Conservation (phyloP, 2,113 vertebrate genomes). For the Planiliza haematocheilus region DNA sequence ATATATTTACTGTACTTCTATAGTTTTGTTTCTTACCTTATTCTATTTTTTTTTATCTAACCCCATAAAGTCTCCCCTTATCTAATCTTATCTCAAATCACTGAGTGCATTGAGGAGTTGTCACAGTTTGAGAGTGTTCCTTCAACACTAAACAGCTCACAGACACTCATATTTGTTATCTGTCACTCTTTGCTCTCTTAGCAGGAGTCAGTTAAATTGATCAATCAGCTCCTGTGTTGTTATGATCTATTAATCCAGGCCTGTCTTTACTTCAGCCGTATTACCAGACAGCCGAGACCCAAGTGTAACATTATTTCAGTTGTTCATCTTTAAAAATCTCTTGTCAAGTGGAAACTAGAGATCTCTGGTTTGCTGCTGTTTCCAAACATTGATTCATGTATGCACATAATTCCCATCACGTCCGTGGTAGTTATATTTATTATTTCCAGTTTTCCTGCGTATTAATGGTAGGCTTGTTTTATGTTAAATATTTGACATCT, state of each 20-base stretch:
- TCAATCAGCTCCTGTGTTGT: constrained; percentile 43
- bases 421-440: no score
- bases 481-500: constrained; percentile 46
- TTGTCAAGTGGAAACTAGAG: constrained; percentile 30
- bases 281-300: constrained; percentile 4
- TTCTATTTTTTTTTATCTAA: no score
- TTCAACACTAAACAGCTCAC: not conserved
- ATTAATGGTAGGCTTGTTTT: constrained; percentile 17
- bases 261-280: constrained; percentile 20
- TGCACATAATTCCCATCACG: no score
- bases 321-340: constrained; percentile 28
- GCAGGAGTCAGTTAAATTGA: constrained; percentile 34
- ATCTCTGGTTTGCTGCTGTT: constrained; percentile 7
- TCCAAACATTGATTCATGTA: constrained; percentile 25
- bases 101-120: no score
- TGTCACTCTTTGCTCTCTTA: no score
- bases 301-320: constrained; percentile 3
- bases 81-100: no score
- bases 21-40: no score
- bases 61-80: no score
- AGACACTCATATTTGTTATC: constrained; percentile 32
- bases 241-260: constrained; percentile 46
- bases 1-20: no score
- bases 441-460: not conserved
- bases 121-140: not conserved